These are phyloP conservation scores for Jaculus jaculus DNA, from an alignment of 2,113 vertebrate genomes.

Conservation along the genomic window DNA sequence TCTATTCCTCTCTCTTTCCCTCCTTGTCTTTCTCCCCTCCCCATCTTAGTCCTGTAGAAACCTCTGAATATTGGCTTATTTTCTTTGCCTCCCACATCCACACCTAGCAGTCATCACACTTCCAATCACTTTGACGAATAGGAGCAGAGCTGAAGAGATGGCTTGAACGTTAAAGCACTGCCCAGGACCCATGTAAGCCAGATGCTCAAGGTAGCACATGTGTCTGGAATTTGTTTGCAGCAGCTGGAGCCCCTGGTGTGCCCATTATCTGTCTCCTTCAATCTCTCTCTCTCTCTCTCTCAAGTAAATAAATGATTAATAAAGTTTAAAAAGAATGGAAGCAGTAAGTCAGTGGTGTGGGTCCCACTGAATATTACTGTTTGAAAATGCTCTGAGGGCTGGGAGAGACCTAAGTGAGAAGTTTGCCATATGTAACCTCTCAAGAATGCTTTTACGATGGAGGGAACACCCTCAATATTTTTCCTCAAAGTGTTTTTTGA, in stretches of 20 bases:
- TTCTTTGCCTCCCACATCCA: not conserved
- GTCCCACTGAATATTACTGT: not conserved
- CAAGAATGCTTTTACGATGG: not conserved
- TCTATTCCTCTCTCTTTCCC: too few relatives aligned
- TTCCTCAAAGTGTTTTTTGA: not conserved
- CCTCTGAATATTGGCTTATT: not conserved
- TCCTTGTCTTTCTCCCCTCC: too few relatives aligned
- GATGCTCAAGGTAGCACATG: too few relatives aligned
- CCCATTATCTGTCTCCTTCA: too few relatives aligned
- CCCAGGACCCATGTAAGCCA: too few relatives aligned
- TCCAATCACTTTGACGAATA: not conserved
- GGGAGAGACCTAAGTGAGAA: not conserved
- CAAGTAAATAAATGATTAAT: too few relatives aligned
- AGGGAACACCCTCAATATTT: not conserved
- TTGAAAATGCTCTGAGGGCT: not conserved
- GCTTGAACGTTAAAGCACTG: too few relatives aligned
- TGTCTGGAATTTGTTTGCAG: too few relatives aligned
- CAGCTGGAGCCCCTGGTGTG: too few relatives aligned
- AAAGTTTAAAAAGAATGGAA: not conserved
- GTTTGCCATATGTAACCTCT: not conserved
- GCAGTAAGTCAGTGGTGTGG: not conserved
- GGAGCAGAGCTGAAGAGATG: too few relatives aligned
- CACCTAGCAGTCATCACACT: not conserved
- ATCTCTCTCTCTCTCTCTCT: too few relatives aligned
- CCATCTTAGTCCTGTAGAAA: not conserved